Percentiles rank a stretch among this genome's conserved stretches.
Evolutionary conservation across 2,888 invertebrate species (phyloP).

Genomic region (Mactromeris polynyma): DNA sequence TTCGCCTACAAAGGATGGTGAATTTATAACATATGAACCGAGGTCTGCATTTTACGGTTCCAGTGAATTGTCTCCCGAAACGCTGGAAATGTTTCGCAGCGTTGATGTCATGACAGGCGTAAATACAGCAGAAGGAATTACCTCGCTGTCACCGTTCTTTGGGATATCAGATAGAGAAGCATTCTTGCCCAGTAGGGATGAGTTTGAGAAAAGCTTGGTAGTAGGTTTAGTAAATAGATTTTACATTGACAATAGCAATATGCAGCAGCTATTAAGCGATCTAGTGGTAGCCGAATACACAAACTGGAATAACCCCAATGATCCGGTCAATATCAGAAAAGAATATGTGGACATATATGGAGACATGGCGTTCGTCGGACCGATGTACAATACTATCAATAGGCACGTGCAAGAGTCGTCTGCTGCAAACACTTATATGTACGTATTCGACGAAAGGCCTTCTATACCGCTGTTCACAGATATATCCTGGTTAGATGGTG

Average conservation of each 20-base stretch:
- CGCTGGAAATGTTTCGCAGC: conserved; percentile 30
- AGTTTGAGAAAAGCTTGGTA: conserved; percentile 4
- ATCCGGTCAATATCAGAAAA: not conserved
- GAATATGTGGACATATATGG: not conserved
- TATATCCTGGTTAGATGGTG: not conserved
- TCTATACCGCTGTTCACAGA: not conserved
- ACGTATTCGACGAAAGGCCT: not conserved
- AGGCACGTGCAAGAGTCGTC: not conserved
- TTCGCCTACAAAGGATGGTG: conserved; percentile 32
- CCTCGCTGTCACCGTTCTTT: conserved; percentile 18
- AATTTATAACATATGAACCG: conserved; percentile 20
- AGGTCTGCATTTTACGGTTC: not conserved
- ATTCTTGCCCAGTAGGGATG: conserved; percentile 20
- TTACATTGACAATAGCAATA: not conserved
- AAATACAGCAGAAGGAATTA: conserved; percentile 32
- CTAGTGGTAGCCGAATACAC: conserved; percentile 34
- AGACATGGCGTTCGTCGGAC: not conserved
- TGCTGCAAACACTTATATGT: conserved; percentile 12
- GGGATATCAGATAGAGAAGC: conserved; percentile 21
- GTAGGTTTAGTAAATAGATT: not conserved
- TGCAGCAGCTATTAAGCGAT: not conserved
- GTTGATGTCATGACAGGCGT: conserved; percentile 42
- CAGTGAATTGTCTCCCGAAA: not conserved
- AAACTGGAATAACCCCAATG: conserved; percentile 21
- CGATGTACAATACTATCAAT: conserved; percentile 13